These are phyloP conservation scores for Vespertilio murinus DNA, from an alignment of 2,797 vertebrate species.

Conservation along the genomic window DNA sequence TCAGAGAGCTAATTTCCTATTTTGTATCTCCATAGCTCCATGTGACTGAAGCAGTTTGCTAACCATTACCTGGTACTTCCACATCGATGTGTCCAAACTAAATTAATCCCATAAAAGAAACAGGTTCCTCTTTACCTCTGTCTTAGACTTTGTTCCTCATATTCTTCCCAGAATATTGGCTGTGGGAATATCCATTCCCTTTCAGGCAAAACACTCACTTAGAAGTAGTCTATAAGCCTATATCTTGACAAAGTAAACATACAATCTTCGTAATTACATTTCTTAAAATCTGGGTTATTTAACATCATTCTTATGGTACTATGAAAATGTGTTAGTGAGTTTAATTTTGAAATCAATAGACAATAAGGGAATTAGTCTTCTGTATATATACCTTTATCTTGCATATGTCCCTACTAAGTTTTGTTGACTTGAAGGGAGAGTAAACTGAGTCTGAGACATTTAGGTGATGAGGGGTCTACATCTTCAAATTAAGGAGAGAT, in stretches of 20 bases:
- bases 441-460: background rate
- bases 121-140: background rate
- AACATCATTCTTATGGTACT: background rate
- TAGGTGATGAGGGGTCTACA: background rate
- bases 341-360: conserved; percentile 1
- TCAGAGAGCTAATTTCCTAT: background rate
- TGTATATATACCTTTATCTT: background rate
- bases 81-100: background rate
- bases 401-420: background rate
- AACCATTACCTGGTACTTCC: background rate
- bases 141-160: background rate
- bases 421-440: background rate
- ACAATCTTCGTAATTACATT: background rate
- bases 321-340: background rate
- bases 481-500: background rate
- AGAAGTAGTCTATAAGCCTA: background rate
- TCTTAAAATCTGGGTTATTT: background rate
- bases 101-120: background rate
- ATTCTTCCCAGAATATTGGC: background rate
- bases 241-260: background rate
- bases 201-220: background rate
- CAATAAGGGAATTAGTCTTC: background rate
- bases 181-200: background rate
- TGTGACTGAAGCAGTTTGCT: background rate
- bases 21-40: background rate